Conservation (phyloP, 2,888 invertebrate genomes). For the Agapostemon virescens region DNA sequence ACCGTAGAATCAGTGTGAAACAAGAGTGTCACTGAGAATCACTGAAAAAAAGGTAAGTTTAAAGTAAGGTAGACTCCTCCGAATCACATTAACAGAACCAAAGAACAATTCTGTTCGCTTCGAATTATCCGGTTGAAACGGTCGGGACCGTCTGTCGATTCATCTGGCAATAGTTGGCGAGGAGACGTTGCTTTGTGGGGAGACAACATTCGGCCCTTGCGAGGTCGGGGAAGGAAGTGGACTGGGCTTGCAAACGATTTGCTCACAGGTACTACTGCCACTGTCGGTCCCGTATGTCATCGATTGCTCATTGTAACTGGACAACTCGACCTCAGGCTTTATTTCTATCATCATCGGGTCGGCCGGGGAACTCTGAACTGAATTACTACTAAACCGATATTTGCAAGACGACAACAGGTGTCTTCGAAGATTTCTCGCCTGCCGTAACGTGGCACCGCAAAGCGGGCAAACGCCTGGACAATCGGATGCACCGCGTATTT, state of each 20-base stretch:
- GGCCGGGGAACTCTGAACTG: conserved; percentile 63
- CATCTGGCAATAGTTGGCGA: conserved; percentile 78
- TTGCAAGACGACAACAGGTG: conserved; percentile 81
- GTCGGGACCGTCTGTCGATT: conserved; percentile 51
- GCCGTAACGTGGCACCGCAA: conserved; percentile 83
- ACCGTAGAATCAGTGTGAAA: conserved; percentile 10
- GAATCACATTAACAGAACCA: conserved; percentile 49
- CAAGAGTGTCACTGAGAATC: conserved; percentile 1
- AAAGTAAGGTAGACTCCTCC: conserved; percentile 11
- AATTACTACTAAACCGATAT: conserved; percentile 76
- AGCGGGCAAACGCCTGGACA: conserved; percentile 84
- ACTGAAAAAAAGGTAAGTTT: conserved; percentile 22
- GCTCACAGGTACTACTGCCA: conserved; percentile 75
- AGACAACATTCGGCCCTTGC: conserved; percentile 71
- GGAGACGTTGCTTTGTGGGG: conserved; percentile 74
- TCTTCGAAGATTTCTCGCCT: conserved; percentile 83
- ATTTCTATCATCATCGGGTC: conserved; percentile 75
- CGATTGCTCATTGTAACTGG: conserved; percentile 67
- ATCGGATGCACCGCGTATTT: conserved; percentile 83
- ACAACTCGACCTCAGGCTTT: conserved; percentile 75
- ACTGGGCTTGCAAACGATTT: conserved; percentile 78
- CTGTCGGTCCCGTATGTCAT: conserved; percentile 71
- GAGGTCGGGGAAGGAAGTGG: conserved; percentile 74
- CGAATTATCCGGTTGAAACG: conserved; percentile 32
- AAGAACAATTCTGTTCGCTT: conserved; percentile 29